Evolutionary conservation across 2,797 vertebrate genomes (phyloP).

Genomic region (Denticeps clupeoides): DNA sequence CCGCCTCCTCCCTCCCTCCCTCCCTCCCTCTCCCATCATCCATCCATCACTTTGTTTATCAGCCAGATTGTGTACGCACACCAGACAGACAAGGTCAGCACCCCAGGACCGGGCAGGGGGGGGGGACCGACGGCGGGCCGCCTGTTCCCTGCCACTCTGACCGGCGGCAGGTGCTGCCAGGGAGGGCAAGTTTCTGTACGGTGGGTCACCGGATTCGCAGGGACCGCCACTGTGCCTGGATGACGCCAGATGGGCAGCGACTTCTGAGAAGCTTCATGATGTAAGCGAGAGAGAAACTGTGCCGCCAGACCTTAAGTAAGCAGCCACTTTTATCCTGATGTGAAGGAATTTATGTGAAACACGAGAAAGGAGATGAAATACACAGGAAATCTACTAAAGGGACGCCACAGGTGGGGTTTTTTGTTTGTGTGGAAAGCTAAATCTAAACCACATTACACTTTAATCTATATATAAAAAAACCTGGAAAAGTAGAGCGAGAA

Average conservation of each 20-base stretch:
- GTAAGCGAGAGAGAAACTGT: neutral
- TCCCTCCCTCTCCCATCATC: conserved; percentile 14
- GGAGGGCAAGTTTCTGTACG: too few relatives aligned
- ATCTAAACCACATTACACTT: too few relatives aligned
- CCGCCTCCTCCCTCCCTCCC: conserved; percentile 25
- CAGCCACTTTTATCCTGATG: neutral
- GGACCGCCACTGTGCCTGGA: too few relatives aligned
- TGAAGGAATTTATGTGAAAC: neutral
- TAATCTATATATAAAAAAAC: conserved; percentile 5
- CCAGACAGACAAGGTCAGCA: conserved; percentile 45
- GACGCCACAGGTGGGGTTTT: too few relatives aligned
- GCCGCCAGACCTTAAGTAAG: too few relatives aligned
- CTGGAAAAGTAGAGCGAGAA: conserved; percentile 26
- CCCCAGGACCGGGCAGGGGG: conserved; percentile 15
- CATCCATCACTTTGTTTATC: conserved; percentile 33
- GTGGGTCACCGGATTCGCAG: too few relatives aligned
- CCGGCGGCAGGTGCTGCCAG: too few relatives aligned
- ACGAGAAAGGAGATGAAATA: conserved; percentile 17
- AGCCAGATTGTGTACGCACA: conserved; percentile 32
- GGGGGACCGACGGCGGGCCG: neutral
- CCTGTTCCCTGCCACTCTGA: neutral
- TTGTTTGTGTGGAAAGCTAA: too few relatives aligned
- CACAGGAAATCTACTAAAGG: conserved; percentile 21
- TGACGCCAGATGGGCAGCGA: too few relatives aligned
- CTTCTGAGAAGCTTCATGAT: too few relatives aligned